Conservation (phyloP, 2,113 vertebrate species). For the Erythrolamprus reginae region DNA sequence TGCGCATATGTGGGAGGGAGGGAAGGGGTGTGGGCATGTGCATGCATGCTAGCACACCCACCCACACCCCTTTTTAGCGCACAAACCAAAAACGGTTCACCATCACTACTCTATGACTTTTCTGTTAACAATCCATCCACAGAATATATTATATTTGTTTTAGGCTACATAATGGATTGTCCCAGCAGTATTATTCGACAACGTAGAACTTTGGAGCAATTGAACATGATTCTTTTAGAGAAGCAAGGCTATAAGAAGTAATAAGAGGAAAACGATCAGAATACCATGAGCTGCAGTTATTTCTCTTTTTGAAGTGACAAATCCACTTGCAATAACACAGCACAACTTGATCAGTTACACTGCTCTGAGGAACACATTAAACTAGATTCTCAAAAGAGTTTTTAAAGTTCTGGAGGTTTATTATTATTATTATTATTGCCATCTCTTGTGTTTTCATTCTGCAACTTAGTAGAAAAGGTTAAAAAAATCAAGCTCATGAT, state of each 20-base stretch:
- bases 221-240: not conserved
- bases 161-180: not conserved
- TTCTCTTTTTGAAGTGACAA: not conserved
- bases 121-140: not conserved
- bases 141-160: not conserved
- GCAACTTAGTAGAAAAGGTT: not conserved
- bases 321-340: not conserved
- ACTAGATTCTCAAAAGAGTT: not conserved
- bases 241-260: not conserved
- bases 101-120: not conserved
- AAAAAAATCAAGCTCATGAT: accelerated
- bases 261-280: not conserved
- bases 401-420: not conserved
- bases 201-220: not conserved
- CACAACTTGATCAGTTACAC: not conserved
- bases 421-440: not conserved
- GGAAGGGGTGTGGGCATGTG: too few relatives aligned
- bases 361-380: not conserved
- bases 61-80: too few relatives aligned
- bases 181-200: not conserved
- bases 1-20: too few relatives aligned
- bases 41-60: too few relatives aligned
- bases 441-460: not conserved
- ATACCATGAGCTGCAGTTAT: not conserved
- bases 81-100: too few relatives aligned